Evolutionary conservation across 2,113 vertebrate species (phyloP).

Genomic region (Xenopus tropicalis): DNA sequence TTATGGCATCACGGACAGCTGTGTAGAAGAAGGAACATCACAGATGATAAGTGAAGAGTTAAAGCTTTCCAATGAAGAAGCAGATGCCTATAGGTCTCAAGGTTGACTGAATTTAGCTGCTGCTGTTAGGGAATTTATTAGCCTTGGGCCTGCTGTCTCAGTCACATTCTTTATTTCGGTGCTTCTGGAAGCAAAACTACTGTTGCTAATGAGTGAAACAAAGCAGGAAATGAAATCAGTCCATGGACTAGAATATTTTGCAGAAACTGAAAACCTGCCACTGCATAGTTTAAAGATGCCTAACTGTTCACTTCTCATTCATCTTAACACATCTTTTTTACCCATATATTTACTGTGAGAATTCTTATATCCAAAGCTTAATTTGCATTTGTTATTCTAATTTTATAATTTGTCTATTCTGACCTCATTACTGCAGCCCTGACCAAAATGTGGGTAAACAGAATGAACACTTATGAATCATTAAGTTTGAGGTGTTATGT

Average conservation of each 20-base stretch:
- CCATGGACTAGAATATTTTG: constrained; percentile 47
- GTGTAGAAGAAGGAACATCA: constrained; percentile 23
- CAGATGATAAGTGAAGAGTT: constrained; percentile 44
- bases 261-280: constrained; percentile 30
- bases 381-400: no score
- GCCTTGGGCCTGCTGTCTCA: constrained; percentile 46
- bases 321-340: no score
- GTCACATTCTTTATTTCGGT: constrained; percentile 50
- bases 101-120: constrained; percentile 50
- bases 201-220: constrained; percentile 54
- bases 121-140: constrained; percentile 54
- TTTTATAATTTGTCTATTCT: no score
- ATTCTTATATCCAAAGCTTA: no score
- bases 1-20: constrained; percentile 11
- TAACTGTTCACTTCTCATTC: no score
- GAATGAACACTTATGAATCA: no score
- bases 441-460: no score
- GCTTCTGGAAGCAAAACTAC: constrained; percentile 45
- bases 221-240: constrained; percentile 49
- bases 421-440: no score
- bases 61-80: constrained; percentile 49
- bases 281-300: no score
- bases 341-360: no score
- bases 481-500: no score
- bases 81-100: constrained; percentile 54